Evolutionary conservation across 2,113 vertebrate genomes (phyloP).

Genomic region (Cepphus grylle): DNA sequence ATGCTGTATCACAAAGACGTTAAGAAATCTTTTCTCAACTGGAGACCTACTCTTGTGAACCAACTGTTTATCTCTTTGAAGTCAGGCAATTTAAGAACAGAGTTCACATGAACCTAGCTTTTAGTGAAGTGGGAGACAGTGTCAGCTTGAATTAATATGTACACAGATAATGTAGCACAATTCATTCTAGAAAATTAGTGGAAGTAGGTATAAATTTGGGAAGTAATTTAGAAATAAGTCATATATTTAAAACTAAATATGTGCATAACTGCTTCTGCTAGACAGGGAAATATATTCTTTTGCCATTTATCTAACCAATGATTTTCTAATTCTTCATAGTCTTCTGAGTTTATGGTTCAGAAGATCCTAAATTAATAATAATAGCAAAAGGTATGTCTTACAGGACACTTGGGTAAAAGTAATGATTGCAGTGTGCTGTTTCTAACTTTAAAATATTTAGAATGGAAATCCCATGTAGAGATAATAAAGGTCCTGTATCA

Average conservation of each 20-base stretch:
- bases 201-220: background rate
- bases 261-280: background rate
- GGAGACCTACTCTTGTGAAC: background rate
- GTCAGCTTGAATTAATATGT: background rate
- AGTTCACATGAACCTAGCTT: background rate
- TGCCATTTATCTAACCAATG: background rate
- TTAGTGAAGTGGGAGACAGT: conserved; percentile 13
- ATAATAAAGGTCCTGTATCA: background rate
- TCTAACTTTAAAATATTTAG: conserved; percentile 20
- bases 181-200: background rate
- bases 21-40: conserved; percentile 29
- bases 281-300: background rate
- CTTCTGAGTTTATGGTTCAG: background rate
- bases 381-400: background rate
- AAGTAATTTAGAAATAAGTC: background rate
- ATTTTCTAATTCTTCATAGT: background rate
- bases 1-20: conserved; percentile 14
- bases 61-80: background rate
- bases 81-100: background rate
- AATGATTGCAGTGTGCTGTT: background rate
- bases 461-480: background rate
- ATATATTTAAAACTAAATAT: background rate
- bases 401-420: background rate
- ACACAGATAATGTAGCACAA: background rate
- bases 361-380: background rate